Conservation (phyloP, 1,140 invertebrate species). For the Camponotus pennsylvanicus region DNA sequence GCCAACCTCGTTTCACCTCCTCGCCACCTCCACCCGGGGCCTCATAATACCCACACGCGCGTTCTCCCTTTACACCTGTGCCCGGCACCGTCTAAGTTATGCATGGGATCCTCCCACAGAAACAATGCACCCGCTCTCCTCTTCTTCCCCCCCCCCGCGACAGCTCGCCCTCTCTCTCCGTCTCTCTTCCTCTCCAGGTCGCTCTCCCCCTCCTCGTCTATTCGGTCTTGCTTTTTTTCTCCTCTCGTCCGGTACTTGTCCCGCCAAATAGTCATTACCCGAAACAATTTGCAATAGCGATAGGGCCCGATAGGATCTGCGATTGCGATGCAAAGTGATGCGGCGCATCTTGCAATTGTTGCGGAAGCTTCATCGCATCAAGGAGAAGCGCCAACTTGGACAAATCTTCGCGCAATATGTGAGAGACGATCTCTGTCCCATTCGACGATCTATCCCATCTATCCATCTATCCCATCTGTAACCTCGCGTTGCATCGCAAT, state of each 20-base stretch:
- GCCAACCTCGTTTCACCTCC: constrained; percentile 50
- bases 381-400: too few relatives aligned
- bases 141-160: constrained; percentile 24
- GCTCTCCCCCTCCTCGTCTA: neutral
- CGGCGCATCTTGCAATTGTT: constrained; percentile 25
- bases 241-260: constrained; percentile 49
- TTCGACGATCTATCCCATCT: too few relatives aligned
- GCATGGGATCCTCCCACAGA: constrained; percentile 85
- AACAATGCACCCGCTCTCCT: constrained; percentile 82
- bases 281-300: constrained; percentile 49
- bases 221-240: neutral
- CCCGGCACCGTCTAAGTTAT: constrained; percentile 81
- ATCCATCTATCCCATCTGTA: too few relatives aligned
- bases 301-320: constrained; percentile 35
- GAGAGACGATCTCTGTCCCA: too few relatives aligned
- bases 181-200: neutral
- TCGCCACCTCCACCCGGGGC: constrained; percentile 61
- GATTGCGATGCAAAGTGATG: constrained; percentile 9
- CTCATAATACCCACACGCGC: constrained; percentile 76
- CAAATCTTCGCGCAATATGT: too few relatives aligned
- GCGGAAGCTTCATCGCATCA: neutral
- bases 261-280: constrained; percentile 51
- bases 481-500: neutral
- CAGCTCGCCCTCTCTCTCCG: neutral
- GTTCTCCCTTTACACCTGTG: constrained; percentile 85